Percentiles rank a stretch among this genome's conserved stretches.
Conservation (phyloP, 2,797 vertebrate species). For the Thaleichthys pacificus region DNA sequence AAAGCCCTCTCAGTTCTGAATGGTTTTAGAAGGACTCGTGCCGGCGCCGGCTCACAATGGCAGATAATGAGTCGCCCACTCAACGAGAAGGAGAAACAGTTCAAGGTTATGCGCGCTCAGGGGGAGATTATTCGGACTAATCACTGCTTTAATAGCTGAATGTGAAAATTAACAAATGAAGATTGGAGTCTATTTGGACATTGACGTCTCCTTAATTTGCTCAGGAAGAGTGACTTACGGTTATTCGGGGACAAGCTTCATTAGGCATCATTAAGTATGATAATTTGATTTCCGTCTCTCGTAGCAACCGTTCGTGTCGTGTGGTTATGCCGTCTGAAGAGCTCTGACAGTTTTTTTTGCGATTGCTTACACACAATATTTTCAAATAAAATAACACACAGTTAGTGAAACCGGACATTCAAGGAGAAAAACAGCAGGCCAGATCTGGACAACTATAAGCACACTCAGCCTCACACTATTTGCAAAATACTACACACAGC, state of each 20-base stretch:
- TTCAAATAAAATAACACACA: too few relatives aligned
- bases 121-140: not conserved
- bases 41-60: too few relatives aligned
- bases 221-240: constrained; percentile 15
- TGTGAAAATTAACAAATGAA: constrained; percentile 16
- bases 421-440: too few relatives aligned
- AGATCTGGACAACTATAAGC: too few relatives aligned
- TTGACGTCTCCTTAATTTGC: not conserved
- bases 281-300: constrained; percentile 14
- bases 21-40: too few relatives aligned
- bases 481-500: too few relatives aligned
- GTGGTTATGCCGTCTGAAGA: too few relatives aligned
- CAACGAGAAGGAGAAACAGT: constrained; percentile 35
- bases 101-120: not conserved
- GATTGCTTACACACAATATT: not conserved
- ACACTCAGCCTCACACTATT: too few relatives aligned
- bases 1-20: too few relatives aligned
- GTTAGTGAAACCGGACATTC: too few relatives aligned
- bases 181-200: constrained; percentile 16
- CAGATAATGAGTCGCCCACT: too few relatives aligned
- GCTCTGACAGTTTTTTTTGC: too few relatives aligned
- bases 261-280: constrained; percentile 24
- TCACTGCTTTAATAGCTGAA: constrained; percentile 10
- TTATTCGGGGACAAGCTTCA: constrained; percentile 12
- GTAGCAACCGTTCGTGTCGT: not conserved